Conservation (phyloP, 2,888 invertebrate species). For the Conomelus anceps region DNA sequence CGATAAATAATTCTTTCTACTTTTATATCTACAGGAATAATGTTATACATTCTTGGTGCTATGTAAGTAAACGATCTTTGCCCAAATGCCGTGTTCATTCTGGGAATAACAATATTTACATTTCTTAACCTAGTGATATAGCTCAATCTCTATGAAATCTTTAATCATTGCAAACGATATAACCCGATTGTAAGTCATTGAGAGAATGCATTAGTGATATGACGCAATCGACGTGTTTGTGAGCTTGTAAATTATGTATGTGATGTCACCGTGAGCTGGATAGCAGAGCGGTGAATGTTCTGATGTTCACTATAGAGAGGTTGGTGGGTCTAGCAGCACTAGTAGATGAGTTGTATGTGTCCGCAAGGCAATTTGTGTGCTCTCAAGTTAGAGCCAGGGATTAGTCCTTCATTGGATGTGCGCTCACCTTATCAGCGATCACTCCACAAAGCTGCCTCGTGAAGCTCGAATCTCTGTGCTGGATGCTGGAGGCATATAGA, state of each 20-base stretch:
- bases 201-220: not conserved
- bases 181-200: not conserved
- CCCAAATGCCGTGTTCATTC: too few species aligned
- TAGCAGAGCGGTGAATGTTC: too few species aligned
- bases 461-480: too few species aligned
- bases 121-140: too few species aligned
- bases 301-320: not conserved
- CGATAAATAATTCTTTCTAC: too few species aligned
- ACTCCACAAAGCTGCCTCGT: not conserved
- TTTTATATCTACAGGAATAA: too few species aligned
- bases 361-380: not conserved
- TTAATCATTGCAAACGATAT: too few species aligned
- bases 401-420: not conserved
- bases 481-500: not conserved
- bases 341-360: not conserved
- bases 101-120: too few species aligned
- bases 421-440: not conserved
- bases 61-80: too few species aligned
- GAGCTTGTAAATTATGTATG: not conserved
- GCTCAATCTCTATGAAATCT: too few species aligned
- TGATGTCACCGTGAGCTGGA: not conserved
- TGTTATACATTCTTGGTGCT: too few species aligned
- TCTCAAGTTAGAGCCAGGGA: not conserved
- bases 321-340: too few species aligned
- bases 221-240: not conserved